phyloP scores from a whole-genome alignment of 2,113 vertebrate species.

The Rhineura floridana region DNA sequence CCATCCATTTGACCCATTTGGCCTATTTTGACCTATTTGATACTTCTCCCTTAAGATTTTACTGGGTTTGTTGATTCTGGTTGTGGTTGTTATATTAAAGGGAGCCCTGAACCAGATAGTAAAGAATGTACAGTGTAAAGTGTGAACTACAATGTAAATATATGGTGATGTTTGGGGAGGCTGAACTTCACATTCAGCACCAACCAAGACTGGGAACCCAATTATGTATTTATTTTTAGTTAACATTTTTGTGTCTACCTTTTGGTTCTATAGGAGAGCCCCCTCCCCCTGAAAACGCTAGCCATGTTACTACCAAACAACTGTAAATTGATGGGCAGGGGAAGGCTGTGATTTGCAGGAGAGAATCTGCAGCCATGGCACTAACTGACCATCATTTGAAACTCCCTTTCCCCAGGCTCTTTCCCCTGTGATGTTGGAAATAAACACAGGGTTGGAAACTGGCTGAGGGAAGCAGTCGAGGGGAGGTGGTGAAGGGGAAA shows the following conservation, averaged over 20 bases:
- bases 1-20: not conserved
- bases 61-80: not conserved
- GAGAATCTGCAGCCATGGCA: not conserved
- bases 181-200: not conserved
- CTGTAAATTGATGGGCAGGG: not conserved
- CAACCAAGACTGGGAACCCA: not conserved
- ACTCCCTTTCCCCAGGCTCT: not conserved
- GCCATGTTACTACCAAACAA: not conserved
- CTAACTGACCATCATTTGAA: not conserved
- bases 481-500: not conserved
- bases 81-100: not conserved
- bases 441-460: not conserved
- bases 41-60: not conserved
- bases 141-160: not conserved
- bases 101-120: not conserved
- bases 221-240: not conserved
- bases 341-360: not conserved
- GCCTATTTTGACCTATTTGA: too few relatives aligned
- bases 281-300: too few relatives aligned
- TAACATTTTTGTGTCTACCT: not conserved
- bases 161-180: too few relatives aligned
- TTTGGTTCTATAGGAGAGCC: not conserved
- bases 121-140: too few relatives aligned
- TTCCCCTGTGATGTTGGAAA: not conserved
- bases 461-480: not conserved